These are phyloP conservation scores for Sinocyclocheilus maitianheensis DNA, from an alignment of 2,113 vertebrate genomes.

Conservation along the genomic window DNA sequence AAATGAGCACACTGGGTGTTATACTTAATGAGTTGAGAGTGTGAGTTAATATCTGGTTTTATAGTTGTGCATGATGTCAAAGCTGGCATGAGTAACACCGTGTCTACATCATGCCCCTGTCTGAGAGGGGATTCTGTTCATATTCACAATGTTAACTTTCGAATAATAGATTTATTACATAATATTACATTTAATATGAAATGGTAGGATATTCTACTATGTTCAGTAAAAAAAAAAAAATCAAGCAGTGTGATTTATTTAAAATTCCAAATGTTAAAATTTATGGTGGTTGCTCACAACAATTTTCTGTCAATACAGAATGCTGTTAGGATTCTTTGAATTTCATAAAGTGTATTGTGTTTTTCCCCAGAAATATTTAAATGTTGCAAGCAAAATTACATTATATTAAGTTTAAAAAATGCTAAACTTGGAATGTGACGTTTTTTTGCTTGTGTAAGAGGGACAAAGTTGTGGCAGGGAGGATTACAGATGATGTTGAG, in stretches of 20 bases:
- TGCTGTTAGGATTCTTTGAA: too few species aligned
- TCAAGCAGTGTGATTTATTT: neutral
- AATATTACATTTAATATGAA: neutral
- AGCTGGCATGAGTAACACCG: slow-evolving; percentile 18
- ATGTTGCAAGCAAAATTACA: too few species aligned
- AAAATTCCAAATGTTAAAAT: neutral
- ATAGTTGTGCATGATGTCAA: slow-evolving; percentile 40
- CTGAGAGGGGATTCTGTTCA: neutral
- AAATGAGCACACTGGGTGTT: slow-evolving; percentile 21
- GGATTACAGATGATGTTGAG: slow-evolving; percentile 34
- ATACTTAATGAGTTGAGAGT: slow-evolving; percentile 2
- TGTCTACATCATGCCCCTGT: neutral
- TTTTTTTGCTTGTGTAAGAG: too few species aligned
- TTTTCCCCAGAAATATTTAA: too few species aligned
- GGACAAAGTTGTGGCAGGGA: too few species aligned
- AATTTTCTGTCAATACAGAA: neutral
- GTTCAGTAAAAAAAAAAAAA: neutral
- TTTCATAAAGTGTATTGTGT: too few species aligned
- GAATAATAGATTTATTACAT: neutral
- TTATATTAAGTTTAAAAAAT: too few species aligned
- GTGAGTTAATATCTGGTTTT: slow-evolving; percentile 35
- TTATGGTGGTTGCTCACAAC: neutral
- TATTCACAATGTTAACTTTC: neutral
- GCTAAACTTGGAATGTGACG: too few species aligned
- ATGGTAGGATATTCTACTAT: neutral